Evolutionary conservation across 2,797 vertebrate species (phyloP), one percentile per base, ranked within the genome.

Genomic region (Hydrophis major): DNA sequence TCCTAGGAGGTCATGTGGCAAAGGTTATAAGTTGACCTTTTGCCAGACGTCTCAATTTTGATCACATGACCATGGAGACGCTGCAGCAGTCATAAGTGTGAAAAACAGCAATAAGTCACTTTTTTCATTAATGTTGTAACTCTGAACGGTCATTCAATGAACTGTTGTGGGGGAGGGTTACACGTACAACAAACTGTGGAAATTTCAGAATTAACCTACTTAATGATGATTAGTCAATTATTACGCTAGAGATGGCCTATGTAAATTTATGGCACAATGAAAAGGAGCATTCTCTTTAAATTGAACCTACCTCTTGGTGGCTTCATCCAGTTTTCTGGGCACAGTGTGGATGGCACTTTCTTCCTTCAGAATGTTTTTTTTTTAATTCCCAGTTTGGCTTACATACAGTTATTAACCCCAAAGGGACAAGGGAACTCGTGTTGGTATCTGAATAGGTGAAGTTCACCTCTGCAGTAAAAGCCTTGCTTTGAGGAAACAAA

Each of bases 401-500:
- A 47, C n/a, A 57, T 57, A 57, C 56, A 57, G 50, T 53, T 53
- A 53, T 6, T 53, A 53, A 55, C 53, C 11, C 53, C 53, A 55
- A 47, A 69, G 60, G 27, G 42, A 61, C 55, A 20, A 32, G 53
- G 42, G 27, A 6, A 69, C 20, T 11, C 4, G n/a, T 50, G 11
- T 53, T 59, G 20, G 53, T 32, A 57, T 53, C 50, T 55, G 78
- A 66, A n/a, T 25, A 13, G 50, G 90, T 55, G 53, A 55, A 91
- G 93, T 90, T 92, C 61, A 78, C 27, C 5, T 16, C 37, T 89
- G 53, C 53, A 55, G 59, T 42, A 50, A 95, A 91, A 50, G 13
- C 88, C 42, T 55, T 13, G 50, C 89, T 47, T 78, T 86, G 57
- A 92, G 86, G 86, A 93, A 95, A 90, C 32, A 61, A 88, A 92